Evolutionary conservation across 2,113 vertebrate genomes (phyloP).

Genomic region (Megaceryle maxima): DNA sequence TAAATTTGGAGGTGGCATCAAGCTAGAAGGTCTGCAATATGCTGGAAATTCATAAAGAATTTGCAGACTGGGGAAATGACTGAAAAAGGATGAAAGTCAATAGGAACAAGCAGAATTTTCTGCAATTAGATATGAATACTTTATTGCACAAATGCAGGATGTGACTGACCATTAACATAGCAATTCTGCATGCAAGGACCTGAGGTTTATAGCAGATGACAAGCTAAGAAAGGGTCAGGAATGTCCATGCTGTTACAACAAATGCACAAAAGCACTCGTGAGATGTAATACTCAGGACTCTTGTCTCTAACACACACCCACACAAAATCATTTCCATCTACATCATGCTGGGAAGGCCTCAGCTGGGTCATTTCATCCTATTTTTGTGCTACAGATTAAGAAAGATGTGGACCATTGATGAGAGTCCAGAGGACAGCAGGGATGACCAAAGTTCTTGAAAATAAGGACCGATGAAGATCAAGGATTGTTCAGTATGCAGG

Average conservation of each 20-base stretch:
- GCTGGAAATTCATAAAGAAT: not conserved
- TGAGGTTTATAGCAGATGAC: not conserved
- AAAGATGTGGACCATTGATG: not conserved
- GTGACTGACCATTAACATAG: not conserved
- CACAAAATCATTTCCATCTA: not conserved
- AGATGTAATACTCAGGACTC: not conserved
- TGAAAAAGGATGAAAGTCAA: not conserved
- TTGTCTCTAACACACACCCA: accelerated
- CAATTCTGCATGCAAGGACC: not conserved
- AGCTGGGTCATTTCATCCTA: not conserved
- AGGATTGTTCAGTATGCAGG: not conserved
- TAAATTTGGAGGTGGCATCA: not conserved
- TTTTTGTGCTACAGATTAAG: not conserved
- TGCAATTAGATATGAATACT: not conserved
- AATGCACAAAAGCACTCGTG: not conserved
- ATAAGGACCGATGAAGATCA: not conserved
- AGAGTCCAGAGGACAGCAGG: not conserved
- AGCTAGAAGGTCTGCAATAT: not conserved
- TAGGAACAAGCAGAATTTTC: not conserved
- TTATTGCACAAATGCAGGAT: not conserved
- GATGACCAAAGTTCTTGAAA: not conserved
- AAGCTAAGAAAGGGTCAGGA: not conserved
- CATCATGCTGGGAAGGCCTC: not conserved
- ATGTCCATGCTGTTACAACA: not conserved
- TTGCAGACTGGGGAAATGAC: not conserved